Evolutionary conservation across 2,888 invertebrate species (phyloP), one percentile per base, ranked within the genome.

Genomic region (Alentia gelatinosa): DNA sequence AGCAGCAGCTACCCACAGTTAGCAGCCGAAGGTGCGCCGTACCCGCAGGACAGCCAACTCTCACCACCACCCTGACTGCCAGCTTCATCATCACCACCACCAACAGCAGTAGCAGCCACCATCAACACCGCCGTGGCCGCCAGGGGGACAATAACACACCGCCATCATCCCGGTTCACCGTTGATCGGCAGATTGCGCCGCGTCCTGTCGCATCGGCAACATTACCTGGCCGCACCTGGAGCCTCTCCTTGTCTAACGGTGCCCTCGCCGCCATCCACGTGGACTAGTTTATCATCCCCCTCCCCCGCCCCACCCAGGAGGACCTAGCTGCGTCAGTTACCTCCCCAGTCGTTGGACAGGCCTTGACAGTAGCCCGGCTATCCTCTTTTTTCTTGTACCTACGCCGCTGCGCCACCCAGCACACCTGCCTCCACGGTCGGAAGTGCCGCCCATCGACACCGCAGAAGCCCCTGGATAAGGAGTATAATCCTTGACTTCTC

Each of bases 281-380:
- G 56, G 56, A 56, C 56, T 56, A 56, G 56, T 56, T 3, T n/a
- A 56, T n/a, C 56, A n/a, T n/a, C n/a, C n/a, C n/a, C n/a, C n/a
- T n/a, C n/a, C n/a, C n/a, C n/a, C n/a, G n/a, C n/a, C 56, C 56
- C 56, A 56, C 56, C 56, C 56, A 56, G 74, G 74, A 74, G 74
- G 74, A 74, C 30, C 33, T 74, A 74, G 15, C 74, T 33, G 33
- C 33, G 12, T 56, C 56, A 56, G 56, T n/a, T 56, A n/a, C 19
- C 15, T 42, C n/a, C n/a, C n/a, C n/a, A n/a, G n/a, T n/a, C n/a
- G n/a, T n/a, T n/a, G n/a, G n/a, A n/a, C n/a, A n/a, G n/a, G n/a
- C n/a, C n/a, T n/a, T n/a, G n/a, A n/a, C n/a, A n/a, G n/a, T n/a
- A n/a, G n/a, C n/a, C n/a, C n/a, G n/a, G n/a, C n/a, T n/a, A n/a